A percentile compares a stretch with the other conserved stretches of the same genome.
Evolutionary conservation across 37 sponge, comb jelly and placozoan species (phyloP).

Genomic region (Geodia barretti): DNA sequence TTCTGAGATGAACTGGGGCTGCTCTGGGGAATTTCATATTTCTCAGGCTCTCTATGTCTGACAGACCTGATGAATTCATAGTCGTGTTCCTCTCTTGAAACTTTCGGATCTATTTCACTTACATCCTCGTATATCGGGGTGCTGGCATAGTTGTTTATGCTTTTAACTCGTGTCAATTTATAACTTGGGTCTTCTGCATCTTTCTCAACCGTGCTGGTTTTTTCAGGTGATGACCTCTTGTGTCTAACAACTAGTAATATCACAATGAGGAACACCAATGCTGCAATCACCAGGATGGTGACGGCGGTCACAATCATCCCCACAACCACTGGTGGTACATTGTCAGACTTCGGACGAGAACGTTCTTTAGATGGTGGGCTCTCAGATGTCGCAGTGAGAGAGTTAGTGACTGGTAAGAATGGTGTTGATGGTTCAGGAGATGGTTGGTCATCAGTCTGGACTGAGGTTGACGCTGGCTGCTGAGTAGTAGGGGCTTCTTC

Average conservation of each 20-base stretch:
- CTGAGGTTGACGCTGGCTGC: no score
- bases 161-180: background rate
- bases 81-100: background rate
- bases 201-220: background rate
- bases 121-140: background rate
- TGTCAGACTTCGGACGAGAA: background rate
- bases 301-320: background rate
- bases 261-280: background rate
- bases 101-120: background rate
- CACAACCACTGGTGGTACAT: background rate
- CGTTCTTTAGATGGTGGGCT: no score
- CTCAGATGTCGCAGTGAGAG: no score
- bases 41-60: background rate
- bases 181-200: background rate
- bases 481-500: no score
- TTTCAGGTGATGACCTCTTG: background rate
- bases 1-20: background rate
- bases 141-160: background rate
- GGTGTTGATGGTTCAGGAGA: no score
- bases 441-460: no score
- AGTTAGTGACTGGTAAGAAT: background rate
- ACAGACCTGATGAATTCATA: background rate
- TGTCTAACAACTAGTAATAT: background rate
- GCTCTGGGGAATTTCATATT: background rate
- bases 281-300: background rate